These are phyloP conservation scores for Cervus canadensis DNA, from an alignment of 2,113 vertebrate genomes.

Conservation along the genomic window DNA sequence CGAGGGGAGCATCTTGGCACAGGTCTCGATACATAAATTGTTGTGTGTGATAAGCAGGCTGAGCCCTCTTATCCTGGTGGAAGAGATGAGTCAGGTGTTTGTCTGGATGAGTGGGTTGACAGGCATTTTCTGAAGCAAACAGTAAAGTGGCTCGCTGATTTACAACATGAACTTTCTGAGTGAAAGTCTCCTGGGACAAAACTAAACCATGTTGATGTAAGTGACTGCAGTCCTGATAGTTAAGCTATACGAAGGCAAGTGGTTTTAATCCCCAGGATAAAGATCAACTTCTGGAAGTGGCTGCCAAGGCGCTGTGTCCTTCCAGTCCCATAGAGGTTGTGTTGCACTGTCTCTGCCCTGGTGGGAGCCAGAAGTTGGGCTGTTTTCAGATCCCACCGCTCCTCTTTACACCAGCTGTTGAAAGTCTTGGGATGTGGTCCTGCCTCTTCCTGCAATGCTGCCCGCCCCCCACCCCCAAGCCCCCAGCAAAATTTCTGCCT, in stretches of 20 bases:
- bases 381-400: neutral
- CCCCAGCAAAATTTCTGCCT: neutral
- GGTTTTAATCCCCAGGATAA: conserved; percentile 2
- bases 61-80: neutral
- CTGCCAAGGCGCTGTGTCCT: neutral
- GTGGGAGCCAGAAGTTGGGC: neutral
- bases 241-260: neutral
- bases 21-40: neutral
- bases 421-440: neutral
- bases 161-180: neutral
- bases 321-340: neutral
- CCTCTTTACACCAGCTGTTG: neutral
- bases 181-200: neutral
- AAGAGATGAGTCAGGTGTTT: conserved; percentile 23
- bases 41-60: neutral
- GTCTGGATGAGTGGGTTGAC: neutral
- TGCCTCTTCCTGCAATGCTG: neutral
- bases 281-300: neutral
- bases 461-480: neutral
- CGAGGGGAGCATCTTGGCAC: neutral
- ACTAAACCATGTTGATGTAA: neutral
- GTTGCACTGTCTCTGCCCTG: neutral
- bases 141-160: neutral
- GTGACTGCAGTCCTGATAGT: neutral
- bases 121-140: conserved; percentile 21